Percentiles rank a stretch among this genome's conserved stretches.
Evolutionary conservation across 1,140 invertebrate species (phyloP).

Genomic region (Orussus abietinus): DNA sequence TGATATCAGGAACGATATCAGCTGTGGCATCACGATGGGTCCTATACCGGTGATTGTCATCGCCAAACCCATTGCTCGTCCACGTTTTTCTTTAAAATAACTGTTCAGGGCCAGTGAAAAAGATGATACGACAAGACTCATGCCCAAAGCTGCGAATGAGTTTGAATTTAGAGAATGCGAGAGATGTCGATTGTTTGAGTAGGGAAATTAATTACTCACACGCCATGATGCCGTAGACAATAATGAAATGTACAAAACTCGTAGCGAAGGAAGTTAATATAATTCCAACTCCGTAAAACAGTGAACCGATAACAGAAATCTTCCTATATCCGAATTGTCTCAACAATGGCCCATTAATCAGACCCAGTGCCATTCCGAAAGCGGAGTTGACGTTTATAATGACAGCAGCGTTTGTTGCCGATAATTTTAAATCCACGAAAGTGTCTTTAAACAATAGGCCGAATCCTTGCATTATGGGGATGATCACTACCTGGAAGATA

Average conservation of each 20-base stretch:
- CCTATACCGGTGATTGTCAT: constrained; percentile 70
- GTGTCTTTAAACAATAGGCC: constrained; percentile 64
- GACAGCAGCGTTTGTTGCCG: constrained; percentile 55
- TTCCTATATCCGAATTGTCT: constrained; percentile 57
- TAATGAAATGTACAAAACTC: constrained; percentile 54
- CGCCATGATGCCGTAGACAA: constrained; percentile 62
- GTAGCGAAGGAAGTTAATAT: constrained; percentile 51
- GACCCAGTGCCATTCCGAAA: constrained; percentile 60
- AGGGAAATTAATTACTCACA: constrained; percentile 52
- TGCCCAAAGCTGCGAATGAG: constrained; percentile 59
- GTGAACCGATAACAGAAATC: constrained; percentile 52
- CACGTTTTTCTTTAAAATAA: constrained; percentile 65
- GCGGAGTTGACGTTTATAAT: constrained; percentile 61
- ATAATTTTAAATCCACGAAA: constrained; percentile 56
- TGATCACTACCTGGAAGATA: constrained; percentile 53
- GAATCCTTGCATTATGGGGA: constrained; percentile 61
- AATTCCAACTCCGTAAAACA: constrained; percentile 52
- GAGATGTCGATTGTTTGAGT: neutral
- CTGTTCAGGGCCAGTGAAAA: constrained; percentile 69
- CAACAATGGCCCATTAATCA: constrained; percentile 59
- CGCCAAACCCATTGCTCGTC: constrained; percentile 64
- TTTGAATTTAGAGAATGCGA: too few relatives aligned
- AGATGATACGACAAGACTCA: constrained; percentile 63
- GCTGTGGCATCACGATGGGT: constrained; percentile 68
- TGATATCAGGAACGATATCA: constrained; percentile 60